Conservation (phyloP, 2,888 invertebrate genomes). For the Drosophila prostipennis region DNA sequence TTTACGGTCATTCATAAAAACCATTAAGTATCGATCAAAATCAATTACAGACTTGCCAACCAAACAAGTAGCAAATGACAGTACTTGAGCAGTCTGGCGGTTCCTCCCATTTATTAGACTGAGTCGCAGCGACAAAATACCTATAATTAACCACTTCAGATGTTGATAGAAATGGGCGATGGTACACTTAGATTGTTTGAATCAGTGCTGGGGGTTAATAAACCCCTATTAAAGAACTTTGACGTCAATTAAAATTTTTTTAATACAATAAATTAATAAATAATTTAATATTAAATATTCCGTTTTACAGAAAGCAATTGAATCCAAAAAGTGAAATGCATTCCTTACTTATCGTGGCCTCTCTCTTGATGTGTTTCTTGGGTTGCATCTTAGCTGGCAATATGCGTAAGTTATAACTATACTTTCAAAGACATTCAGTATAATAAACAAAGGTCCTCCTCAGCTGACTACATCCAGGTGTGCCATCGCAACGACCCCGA, state of each 20-base stretch:
- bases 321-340: constrained; percentile 51
- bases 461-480: constrained; percentile 88
- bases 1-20: not conserved
- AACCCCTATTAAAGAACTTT: constrained; percentile 22
- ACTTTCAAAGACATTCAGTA: not conserved
- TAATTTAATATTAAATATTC: not conserved
- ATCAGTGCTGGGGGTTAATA: constrained; percentile 10
- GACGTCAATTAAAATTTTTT: constrained; percentile 36
- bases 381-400: constrained; percentile 49
- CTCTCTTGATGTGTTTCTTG: constrained; percentile 52
- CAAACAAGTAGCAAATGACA: constrained; percentile 20
- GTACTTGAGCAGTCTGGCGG: constrained; percentile 21
- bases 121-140: constrained; percentile 18
- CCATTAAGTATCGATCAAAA: constrained; percentile 3
- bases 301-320: constrained; percentile 3
- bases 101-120: constrained; percentile 23
- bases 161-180: constrained; percentile 38
- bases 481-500: constrained; percentile 88
- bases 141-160: constrained; percentile 42
- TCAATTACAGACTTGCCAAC: constrained; percentile 13
- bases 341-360: constrained; percentile 41
- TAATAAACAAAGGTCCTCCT: not conserved
- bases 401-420: constrained; percentile 69
- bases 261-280: too few species aligned
- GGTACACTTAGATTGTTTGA: constrained; percentile 6